Evolutionary conservation across 2,113 vertebrate genomes (phyloP).

Genomic region (Uria lomvia): DNA sequence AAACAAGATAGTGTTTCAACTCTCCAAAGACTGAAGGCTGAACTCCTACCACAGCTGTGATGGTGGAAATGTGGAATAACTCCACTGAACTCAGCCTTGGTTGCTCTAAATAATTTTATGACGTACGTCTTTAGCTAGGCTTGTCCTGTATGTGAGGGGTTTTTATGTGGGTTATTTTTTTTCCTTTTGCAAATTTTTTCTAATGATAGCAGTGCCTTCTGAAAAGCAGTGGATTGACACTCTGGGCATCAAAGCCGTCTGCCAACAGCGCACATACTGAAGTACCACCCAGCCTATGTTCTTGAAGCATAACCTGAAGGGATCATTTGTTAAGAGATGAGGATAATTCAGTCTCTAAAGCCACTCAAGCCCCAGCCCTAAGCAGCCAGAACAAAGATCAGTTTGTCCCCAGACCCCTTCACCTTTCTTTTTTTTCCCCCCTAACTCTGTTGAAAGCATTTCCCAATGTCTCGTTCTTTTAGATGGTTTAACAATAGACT

Average conservation of each 20-base stretch:
- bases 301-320: background rate
- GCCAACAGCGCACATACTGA: background rate
- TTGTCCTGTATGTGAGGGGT: background rate
- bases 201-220: background rate
- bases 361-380: background rate
- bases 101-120: background rate
- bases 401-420: background rate
- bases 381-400: background rate
- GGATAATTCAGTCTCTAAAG: background rate
- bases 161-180: background rate
- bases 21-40: background rate
- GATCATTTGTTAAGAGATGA: background rate
- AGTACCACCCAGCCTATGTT: background rate
- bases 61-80: background rate
- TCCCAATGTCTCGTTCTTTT: background rate
- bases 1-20: background rate
- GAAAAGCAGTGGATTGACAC: background rate
- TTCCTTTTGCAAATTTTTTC: background rate
- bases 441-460: background rate
- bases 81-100: background rate
- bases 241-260: background rate
- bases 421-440: background rate
- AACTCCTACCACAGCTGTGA: background rate
- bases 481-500: background rate
- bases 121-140: background rate